These are phyloP conservation scores for Hydrolagus colliei DNA, from an alignment of 2,797 vertebrate species.

Conservation along the genomic window DNA sequence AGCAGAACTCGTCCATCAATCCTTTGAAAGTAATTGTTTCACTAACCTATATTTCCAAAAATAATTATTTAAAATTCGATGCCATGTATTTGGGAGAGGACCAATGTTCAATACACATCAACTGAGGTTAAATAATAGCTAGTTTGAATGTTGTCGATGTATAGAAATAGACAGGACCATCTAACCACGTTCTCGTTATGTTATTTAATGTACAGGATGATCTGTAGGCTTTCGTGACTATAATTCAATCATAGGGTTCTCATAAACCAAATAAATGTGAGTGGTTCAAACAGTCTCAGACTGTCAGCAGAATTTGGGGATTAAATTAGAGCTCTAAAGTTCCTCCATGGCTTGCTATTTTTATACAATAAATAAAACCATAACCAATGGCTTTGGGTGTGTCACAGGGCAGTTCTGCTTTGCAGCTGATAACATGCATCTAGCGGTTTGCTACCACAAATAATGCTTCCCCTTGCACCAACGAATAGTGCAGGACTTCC, in stretches of 20 bases:
- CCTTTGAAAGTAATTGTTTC: neutral
- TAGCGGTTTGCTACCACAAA: too few species aligned
- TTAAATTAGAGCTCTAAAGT: neutral
- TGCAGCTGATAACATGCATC: too few species aligned
- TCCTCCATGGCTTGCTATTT: neutral
- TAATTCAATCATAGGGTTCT: neutral
- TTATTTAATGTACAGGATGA: neutral
- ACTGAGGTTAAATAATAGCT: neutral
- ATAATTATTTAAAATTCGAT: neutral
- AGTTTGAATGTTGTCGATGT: neutral
- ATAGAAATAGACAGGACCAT: neutral
- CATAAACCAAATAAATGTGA: neutral
- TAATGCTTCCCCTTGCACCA: too few species aligned
- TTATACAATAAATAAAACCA: neutral
- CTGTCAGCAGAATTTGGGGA: neutral
- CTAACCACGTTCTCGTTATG: too few species aligned
- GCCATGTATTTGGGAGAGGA: neutral
- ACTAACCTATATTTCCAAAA: neutral
- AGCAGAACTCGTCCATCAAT: neutral
- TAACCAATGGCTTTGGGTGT: neutral
- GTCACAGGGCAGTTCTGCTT: neutral
- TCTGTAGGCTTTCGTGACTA: neutral
- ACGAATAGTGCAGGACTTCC: too few species aligned
- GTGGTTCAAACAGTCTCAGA: neutral
- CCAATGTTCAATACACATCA: neutral